Conservation (phyloP, 2,797 vertebrate genomes). For the Picus viridis region DNA sequence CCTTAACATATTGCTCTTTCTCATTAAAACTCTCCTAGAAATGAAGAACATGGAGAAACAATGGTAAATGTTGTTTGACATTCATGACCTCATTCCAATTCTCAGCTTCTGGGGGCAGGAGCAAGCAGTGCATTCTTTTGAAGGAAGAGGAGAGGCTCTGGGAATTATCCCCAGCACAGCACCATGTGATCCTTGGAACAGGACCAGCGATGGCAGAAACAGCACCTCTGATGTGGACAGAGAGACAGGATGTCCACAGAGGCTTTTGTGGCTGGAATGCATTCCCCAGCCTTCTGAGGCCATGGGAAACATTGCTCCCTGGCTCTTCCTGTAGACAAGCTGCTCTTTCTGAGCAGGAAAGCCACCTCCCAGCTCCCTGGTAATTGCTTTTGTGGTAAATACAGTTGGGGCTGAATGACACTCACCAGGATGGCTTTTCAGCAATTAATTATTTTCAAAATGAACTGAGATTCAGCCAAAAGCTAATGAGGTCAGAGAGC, state of each 20-base stretch:
- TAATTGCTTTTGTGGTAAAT: slow-evolving; percentile 19
- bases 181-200: fast-evolving
- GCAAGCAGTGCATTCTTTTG: fast-evolving
- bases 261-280: background rate
- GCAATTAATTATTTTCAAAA: slow-evolving; percentile 14
- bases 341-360: background rate
- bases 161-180: background rate
- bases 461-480: background rate
- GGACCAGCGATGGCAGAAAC: fast-evolving
- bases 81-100: background rate
- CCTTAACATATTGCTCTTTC: background rate
- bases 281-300: background rate
- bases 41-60: background rate
- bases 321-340: background rate
- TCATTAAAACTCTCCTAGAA: background rate
- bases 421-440: background rate
- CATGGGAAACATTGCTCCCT: background rate
- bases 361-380: background rate
- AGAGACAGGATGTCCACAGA: background rate
- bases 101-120: background rate
- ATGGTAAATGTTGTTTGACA: background rate
- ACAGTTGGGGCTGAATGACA: background rate
- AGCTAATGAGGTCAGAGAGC: background rate
- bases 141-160: fast-evolving
- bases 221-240: background rate